Evolutionary conservation across 1,140 invertebrate genomes (phyloP), one percentile per base, ranked within the genome.

Genomic region (Polypedilum vanderplanki): DNA sequence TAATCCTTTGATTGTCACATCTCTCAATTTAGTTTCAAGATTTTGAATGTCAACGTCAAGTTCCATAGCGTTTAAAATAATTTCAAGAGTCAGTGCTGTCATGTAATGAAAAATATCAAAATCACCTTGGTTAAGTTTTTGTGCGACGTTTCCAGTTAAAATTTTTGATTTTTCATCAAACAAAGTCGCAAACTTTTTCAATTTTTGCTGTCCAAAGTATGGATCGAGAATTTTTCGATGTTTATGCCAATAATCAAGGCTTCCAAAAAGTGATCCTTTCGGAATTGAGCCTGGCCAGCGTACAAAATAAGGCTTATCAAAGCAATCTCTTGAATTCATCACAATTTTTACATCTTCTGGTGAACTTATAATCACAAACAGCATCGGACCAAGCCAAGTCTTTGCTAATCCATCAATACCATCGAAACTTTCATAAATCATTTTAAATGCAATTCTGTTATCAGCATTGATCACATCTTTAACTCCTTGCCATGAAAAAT

Each of bases 81-180:
- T 57, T 15, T 57, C 46, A 12, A 57, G n/a, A n/a, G 46, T n/a
- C 7, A 57, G 3, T 15, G 46, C 46, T n/a, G 46, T 57, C 10
- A 57, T 4, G 3, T 57, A 57, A 15, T 57, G n/a, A 57, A 57
- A 57, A 12, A 57, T n/a, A 57, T 57, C 46, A 57, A 57, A 57
- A 4, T 57, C 46, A 12, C 46, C 46, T 57, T 57, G 12, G 4
- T n/a, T n/a, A 4, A n/a, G 12, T n/a, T n/a, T 57, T n/a, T 1
- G 3, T 15, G 12, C n/a, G n/a, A 57, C n/a, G 15, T n/a, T n/a
- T n/a, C n/a, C 10, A 12, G n/a, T 57, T 15, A 57, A 15, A 4
- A n/a, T 57, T n/a, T 57, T 57, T 57, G 46, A 57, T 15, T 57
- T 57, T 15, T 57, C 46, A 57, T 57, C n/a, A 57, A 57, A 57